phyloP scores from a whole-genome alignment of 2,888 invertebrate genomes.

The Eilema caniola region DNA sequence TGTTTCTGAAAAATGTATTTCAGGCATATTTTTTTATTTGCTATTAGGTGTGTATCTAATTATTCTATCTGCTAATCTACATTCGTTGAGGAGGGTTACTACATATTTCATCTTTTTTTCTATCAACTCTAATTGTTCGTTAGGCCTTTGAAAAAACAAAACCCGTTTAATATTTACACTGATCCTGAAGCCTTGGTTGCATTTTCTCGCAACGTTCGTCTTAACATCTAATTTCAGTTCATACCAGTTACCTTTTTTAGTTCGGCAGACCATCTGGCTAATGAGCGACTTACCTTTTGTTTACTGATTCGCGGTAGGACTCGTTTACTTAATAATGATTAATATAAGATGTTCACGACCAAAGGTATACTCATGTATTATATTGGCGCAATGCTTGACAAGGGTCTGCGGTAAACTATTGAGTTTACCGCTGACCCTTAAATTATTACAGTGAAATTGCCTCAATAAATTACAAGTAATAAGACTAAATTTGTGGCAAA shows the following conservation, averaged over 20 bases:
- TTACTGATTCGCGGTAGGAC: neutral
- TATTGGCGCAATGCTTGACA: neutral
- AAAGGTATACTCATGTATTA: neutral
- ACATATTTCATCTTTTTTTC: too few relatives aligned
- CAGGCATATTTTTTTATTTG: too few relatives aligned
- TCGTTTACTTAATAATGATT: neutral
- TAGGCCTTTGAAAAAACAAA: too few relatives aligned
- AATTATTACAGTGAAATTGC: neutral
- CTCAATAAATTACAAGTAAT: neutral
- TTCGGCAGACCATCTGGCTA: too few relatives aligned
- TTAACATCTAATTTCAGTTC: neutral
- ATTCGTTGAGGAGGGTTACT: too few relatives aligned
- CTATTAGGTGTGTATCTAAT: too few relatives aligned
- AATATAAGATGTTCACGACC: neutral
- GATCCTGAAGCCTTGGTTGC: too few relatives aligned
- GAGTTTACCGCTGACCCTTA: neutral
- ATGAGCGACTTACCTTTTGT: neutral
- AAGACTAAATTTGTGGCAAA: neutral
- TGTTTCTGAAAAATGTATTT: constrained; percentile 4
- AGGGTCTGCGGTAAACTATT: neutral
- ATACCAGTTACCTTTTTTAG: too few relatives aligned
- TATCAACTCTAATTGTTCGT: too few relatives aligned
- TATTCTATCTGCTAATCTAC: too few relatives aligned
- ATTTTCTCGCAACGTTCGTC: neutral
- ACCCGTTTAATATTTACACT: too few relatives aligned